Conservation (phyloP, 2,113 vertebrate genomes). For the Toxostoma redivivum region DNA sequence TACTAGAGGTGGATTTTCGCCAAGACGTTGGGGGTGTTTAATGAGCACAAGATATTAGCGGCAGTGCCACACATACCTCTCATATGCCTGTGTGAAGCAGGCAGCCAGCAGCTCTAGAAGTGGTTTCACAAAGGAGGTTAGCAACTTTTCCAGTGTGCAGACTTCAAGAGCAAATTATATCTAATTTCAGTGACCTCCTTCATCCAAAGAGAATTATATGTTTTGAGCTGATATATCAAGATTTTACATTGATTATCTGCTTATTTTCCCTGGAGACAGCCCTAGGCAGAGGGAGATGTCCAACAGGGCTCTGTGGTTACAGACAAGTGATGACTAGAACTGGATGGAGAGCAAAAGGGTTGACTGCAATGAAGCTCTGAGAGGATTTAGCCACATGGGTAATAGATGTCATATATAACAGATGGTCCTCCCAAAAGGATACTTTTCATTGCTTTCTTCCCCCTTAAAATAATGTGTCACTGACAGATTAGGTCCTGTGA, state of each 20-base stretch:
- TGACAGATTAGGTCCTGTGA: background rate
- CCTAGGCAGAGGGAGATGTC: background rate
- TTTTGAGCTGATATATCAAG: background rate
- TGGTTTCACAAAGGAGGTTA: background rate
- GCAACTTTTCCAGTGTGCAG: background rate
- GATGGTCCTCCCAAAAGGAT: background rate
- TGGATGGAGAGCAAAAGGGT: background rate
- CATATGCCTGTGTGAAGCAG: background rate
- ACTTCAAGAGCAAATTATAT: background rate
- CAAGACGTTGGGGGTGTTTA: slow-evolving; percentile 28
- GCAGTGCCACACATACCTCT: background rate
- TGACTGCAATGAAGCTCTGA: background rate
- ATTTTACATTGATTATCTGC: background rate
- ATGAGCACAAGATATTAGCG: background rate
- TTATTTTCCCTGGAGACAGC: background rate
- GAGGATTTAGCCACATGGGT: background rate
- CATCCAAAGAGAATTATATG: background rate
- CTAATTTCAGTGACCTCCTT: background rate
- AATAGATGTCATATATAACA: background rate
- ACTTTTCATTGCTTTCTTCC: background rate
- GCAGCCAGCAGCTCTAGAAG: background rate
- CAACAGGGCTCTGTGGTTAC: background rate
- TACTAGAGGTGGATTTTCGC: slow-evolving; percentile 10
- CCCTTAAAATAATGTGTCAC: background rate
- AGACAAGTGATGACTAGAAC: background rate